Evolutionary conservation across 2,888 invertebrate species (phyloP), one percentile per base, ranked within the genome.

Genomic region (Megalurothrips usitatus): DNA sequence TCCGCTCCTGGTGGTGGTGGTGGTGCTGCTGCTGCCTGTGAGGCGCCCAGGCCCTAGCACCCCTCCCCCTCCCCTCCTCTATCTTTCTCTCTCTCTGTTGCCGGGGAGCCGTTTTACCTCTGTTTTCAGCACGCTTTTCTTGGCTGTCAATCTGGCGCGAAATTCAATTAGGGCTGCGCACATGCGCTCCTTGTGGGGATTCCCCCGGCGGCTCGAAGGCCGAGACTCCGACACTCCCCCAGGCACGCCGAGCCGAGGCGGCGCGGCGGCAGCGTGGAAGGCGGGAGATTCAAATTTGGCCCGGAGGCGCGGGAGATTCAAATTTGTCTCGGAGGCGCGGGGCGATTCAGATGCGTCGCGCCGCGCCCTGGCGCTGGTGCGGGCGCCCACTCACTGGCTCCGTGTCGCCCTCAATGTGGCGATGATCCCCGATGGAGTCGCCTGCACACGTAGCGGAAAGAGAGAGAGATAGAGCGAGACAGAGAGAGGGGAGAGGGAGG

Each of bases 391-490:
- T 43, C 34, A 43, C 34, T 43, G 34, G 58, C 58, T 19, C 58
- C n/a, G n/a, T 58, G 58, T 43, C 58, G 19, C 58, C 26, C 26
- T 75, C 23, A 75, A 26, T 75, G 68, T 23, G 12, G 11, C 23
- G 68, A 75, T 75, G 68, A 75, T 26, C 68, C 68, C 12, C 68
- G 68, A 75, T 26, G 68, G 68, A 10, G 26, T 58, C 68, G 68
- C 10, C 68, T 75, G 68, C 17, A 26, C 68, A 23, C 26, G 68
- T 75, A 26, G n/a, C 68, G 26, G 34, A 43, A 6, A 43, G 34
- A 43, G 34, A 43, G 34, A 43, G 34, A 43, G 34, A 43, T 43
- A 6, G 34, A 43, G 34, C 2, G 34, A 43, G 34, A 43, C 3
- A 43, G 34, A 43, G 34, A 43, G 34, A 43, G 34, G 6, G n/a